These are phyloP conservation scores for Polypterus senegalus DNA, from an alignment of 2,113 vertebrate species.

Conservation along the genomic window DNA sequence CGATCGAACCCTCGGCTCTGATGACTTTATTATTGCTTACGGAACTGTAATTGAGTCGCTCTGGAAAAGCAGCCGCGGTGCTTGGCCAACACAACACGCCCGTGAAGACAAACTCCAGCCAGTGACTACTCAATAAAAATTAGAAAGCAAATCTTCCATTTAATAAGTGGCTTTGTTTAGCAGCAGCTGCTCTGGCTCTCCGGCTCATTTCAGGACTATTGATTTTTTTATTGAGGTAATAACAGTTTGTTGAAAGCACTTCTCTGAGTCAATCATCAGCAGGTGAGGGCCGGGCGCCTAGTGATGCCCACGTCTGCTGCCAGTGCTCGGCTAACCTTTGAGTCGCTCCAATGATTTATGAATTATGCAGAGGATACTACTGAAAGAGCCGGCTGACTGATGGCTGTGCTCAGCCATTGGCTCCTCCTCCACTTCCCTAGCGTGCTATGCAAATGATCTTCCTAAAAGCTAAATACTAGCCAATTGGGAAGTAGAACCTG, in stretches of 20 bases:
- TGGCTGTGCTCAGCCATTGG: constrained; percentile 22
- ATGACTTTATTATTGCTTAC: constrained; percentile 86
- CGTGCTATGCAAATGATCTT: too few relatives aligned
- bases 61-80: constrained; percentile 57
- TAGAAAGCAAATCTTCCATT: constrained; percentile 63
- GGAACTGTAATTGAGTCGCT: constrained; percentile 69
- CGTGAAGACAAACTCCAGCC: constrained; percentile 46
- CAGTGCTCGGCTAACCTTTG: constrained; percentile 27
- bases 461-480: too few relatives aligned
- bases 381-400: constrained; percentile 24
- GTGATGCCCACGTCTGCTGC: too few relatives aligned
- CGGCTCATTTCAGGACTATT: constrained; percentile 88
- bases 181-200: constrained; percentile 63
- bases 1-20: constrained; percentile 77
- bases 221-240: constrained; percentile 87
- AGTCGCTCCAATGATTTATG: constrained; percentile 20
- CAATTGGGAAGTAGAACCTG: too few relatives aligned
- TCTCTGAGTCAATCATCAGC: constrained; percentile 72
- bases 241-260: constrained; percentile 80
- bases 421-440: too few relatives aligned
- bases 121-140: constrained; percentile 63
- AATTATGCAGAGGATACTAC: constrained; percentile 26
- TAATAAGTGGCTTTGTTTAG: constrained; percentile 58
- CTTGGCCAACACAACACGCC: too few relatives aligned
- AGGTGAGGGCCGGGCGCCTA: constrained; percentile 22